phyloP scores from a whole-genome alignment of 2,113 vertebrate genomes.

The Irena cyanogastra region DNA sequence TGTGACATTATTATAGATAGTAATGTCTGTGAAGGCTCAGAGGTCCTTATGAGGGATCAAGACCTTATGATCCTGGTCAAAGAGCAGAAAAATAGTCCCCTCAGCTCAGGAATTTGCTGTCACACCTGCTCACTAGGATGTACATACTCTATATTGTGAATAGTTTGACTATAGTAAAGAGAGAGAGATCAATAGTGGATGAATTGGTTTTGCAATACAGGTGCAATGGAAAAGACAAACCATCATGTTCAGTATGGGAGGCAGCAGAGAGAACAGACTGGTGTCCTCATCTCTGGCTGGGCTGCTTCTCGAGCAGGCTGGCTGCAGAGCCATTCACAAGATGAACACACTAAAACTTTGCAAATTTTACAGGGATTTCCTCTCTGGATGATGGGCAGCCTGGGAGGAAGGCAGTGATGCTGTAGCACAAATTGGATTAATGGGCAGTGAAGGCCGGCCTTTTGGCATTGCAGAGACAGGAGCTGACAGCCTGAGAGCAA shows the following conservation, averaged over 20 bases:
- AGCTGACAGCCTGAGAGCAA: constrained; percentile 5
- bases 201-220: not conserved
- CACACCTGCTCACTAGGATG: not conserved
- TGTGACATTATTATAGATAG: not conserved
- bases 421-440: constrained; percentile 44
- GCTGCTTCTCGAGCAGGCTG: not conserved
- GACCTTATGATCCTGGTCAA: not conserved
- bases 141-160: not conserved
- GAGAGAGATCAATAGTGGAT: not conserved
- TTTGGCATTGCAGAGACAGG: not conserved
- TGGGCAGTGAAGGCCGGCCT: not conserved
- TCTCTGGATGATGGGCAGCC: not conserved
- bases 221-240: not conserved
- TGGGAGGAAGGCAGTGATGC: not conserved
- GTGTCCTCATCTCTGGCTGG: not conserved
- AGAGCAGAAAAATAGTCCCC: not conserved
- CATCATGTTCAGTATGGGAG: not conserved
- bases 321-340: not conserved
- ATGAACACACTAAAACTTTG: not conserved
- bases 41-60: not conserved
- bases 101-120: not conserved
- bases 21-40: not conserved
- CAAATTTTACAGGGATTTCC: not conserved
- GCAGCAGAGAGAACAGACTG: not conserved
- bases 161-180: not conserved